A percentile compares a stretch with the other conserved stretches of the same genome.
These are phyloP conservation scores for Istiophorus platypterus DNA, from an alignment of 2,113 vertebrate species.

Conservation along the genomic window DNA sequence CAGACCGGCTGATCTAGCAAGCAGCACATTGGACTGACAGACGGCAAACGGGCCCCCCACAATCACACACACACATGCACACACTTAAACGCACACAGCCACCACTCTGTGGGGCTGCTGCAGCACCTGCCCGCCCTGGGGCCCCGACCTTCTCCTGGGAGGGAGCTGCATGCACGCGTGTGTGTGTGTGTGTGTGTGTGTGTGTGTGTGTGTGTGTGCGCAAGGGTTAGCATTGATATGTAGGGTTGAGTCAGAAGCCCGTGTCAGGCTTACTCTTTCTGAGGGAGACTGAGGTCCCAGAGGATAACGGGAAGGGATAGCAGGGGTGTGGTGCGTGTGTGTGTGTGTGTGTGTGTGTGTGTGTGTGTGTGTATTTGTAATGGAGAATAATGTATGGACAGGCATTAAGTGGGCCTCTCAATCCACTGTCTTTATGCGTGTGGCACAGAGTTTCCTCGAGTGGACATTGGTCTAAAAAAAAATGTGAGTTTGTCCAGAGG, in stretches of 20 bases:
- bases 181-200: conserved; percentile 22
- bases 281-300: conserved; percentile 65
- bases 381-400: conserved; percentile 69
- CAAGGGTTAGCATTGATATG: conserved; percentile 27
- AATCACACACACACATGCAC: conserved; percentile 34
- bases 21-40: conserved; percentile 75
- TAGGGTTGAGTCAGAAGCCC: conserved; percentile 67
- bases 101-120: conserved; percentile 47
- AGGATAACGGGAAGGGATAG: conserved; percentile 73
- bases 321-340: conserved; percentile 15
- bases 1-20: conserved; percentile 66
- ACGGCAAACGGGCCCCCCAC: conserved; percentile 63
- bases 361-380: conserved; percentile 45
- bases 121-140: conserved; percentile 81
- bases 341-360: conserved; percentile 31
- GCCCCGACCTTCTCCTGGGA: conserved; percentile 60
- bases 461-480: conserved; percentile 64
- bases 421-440: conserved; percentile 58
- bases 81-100: conserved; percentile 24
- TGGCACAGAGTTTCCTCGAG: conserved; percentile 78
- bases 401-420: conserved; percentile 79
- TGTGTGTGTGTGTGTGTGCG: conserved; percentile 49
- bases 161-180: conserved; percentile 69
- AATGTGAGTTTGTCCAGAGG: conserved; percentile 52
- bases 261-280: conserved; percentile 82